Base-by-base conservation (phyloP, 2,113 vertebrate genomes). In the Macroglossus sobrinus region DNA sequence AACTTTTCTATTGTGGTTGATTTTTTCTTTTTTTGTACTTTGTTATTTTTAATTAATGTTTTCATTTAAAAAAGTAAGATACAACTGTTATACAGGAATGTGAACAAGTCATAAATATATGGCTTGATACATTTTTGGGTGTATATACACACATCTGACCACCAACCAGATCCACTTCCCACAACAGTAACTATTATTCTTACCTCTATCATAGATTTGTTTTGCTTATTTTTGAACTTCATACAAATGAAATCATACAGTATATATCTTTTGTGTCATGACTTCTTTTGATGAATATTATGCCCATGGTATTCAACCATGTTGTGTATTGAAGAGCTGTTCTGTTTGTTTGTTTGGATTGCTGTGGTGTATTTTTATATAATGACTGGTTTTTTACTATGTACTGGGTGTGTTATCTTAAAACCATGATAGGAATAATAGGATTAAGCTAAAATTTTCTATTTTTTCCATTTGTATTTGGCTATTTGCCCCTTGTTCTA, bases 1-100 rank as follows among this genome's bases (percentile, higher is more conserved):
- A 84, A 86, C 63, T 95, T 94, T 87, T 84, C 84, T 71, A 72
- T 43, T 71, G 26, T 76, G 40, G 12, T 57, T 74, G 43, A 45
- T 75, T 79, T 63, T 53, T 76, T 74, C 5, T 53, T 40, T 63
- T 61, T 89, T 76, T 69, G 47, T 89, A 68, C n/a, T 92, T 93
- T 94, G 30, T 24, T 2, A 8, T 38, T 87, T 96, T 95, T 85
- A 84, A 95, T 95, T 75, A 90, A 40, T 92, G 24, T 82, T 93
- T 95, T 84, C 33, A 40, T 94, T 91, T 76, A 24, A 85, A 93
- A 93, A 80, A 68, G 15, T 68, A 75, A 93, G 26, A 40, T 53
- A 26, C 61, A 91, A 69, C 40, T 94, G 81, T 50, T 15, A 86
- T 47, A 66, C 13, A 93, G 26, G 85, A 75, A 72, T 80, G 4